Percentiles rank a stretch among this genome's conserved stretches.
Conservation (phyloP, 2,797 vertebrate genomes). For the Premnoplex brunnescens region DNA sequence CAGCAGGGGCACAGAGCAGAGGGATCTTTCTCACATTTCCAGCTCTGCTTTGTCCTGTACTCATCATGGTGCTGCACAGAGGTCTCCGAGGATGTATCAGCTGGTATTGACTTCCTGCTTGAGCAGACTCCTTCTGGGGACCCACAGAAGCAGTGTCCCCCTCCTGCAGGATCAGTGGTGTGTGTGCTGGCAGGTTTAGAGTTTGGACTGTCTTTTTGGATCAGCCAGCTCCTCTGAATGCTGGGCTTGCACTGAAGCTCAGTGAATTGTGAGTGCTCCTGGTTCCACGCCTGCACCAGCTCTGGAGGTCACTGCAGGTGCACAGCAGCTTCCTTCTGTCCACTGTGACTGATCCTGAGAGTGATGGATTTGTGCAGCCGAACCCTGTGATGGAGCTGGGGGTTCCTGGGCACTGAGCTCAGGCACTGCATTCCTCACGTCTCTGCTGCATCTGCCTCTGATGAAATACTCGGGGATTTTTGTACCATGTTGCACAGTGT, state of each 20-base stretch:
- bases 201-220: neutral
- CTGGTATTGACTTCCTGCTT: neutral
- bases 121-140: neutral
- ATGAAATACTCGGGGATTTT: neutral
- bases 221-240: neutral
- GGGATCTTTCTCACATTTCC: rapidly evolving
- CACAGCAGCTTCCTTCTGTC: rapidly evolving
- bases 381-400: neutral
- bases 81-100: neutral
- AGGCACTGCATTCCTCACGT: rapidly evolving
- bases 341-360: too few relatives aligned
- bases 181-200: neutral
- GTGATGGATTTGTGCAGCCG: rapidly evolving
- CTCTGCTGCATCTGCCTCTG: neutral
- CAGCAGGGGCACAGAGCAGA: neutral
- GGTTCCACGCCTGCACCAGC: rapidly evolving
- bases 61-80: rapidly evolving
- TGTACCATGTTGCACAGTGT: neutral
- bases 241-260: neutral
- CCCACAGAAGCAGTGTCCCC: neutral
- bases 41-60: rapidly evolving
- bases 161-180: neutral
- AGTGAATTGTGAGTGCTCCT: neutral
- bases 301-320: rapidly evolving
- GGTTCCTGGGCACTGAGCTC: neutral